These are phyloP conservation scores for Dysmachus trigonus DNA, from an alignment of 2,888 invertebrate species.

Conservation along the genomic window DNA sequence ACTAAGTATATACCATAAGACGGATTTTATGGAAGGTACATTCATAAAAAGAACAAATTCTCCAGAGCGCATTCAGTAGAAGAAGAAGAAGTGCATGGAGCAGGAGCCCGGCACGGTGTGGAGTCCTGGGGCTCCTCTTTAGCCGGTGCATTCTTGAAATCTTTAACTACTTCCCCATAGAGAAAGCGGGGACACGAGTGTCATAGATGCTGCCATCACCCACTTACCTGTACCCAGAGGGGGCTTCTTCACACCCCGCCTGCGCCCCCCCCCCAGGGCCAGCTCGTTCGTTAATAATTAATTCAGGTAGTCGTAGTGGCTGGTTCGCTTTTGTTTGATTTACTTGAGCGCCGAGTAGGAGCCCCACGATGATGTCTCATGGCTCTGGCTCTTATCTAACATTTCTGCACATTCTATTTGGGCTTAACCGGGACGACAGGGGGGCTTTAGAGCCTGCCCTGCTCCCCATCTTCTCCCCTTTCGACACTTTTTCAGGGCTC, in stretches of 20 bases:
- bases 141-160: background rate
- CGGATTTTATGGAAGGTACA: background rate
- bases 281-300: slow-evolving; percentile 5
- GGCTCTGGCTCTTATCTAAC: background rate
- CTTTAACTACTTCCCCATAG: slow-evolving; percentile 1
- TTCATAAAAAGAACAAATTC: background rate
- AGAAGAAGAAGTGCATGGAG: background rate
- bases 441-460: background rate
- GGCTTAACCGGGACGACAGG: background rate
- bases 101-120: too few relatives aligned
- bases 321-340: slow-evolving; percentile 3
- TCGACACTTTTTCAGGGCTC: background rate
- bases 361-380: background rate
- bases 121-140: background rate
- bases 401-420: background rate
- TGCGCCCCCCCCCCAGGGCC: background rate
- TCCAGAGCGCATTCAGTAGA: background rate
- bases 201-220: slow-evolving; percentile 3
- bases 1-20: too few relatives aligned
- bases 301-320: slow-evolving; percentile 1
- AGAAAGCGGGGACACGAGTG: background rate
- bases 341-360: background rate
- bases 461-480: too few relatives aligned
- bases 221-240: background rate
- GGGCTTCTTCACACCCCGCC: background rate